Conservation (phyloP, 2,888 invertebrate species). For the Eristalis arbustorum region DNA sequence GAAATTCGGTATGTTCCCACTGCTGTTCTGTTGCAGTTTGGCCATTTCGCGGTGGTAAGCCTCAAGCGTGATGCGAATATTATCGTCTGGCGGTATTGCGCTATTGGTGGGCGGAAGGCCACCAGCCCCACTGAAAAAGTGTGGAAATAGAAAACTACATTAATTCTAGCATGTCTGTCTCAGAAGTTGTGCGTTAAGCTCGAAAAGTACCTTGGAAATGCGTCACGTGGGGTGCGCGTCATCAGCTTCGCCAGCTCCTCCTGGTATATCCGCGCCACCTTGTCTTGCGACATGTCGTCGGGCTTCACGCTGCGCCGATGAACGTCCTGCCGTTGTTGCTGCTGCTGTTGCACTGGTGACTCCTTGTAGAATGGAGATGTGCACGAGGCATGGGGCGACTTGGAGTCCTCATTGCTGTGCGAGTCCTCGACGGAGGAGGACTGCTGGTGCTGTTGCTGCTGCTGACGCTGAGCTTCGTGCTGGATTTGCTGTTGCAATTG, state of each 20-base stretch:
- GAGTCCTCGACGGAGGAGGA: conserved; percentile 83
- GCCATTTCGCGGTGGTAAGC: conserved; percentile 96
- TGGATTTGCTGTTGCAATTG: conserved; percentile 79
- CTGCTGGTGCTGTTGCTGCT: conserved; percentile 82
- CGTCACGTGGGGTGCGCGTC: conserved; percentile 89
- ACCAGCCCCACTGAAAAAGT: conserved; percentile 86
- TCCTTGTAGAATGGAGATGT: conserved; percentile 91
- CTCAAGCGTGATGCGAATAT: conserved; percentile 93
- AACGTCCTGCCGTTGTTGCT: conserved; percentile 80
- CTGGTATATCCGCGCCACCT: conserved; percentile 96
- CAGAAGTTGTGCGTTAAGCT: conserved; percentile 51
- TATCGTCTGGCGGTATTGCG: conserved; percentile 85
- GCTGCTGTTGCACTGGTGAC: conserved; percentile 81
- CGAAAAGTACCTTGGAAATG: conserved; percentile 86
- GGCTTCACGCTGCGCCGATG: conserved; percentile 79
- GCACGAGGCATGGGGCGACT: conserved; percentile 89
- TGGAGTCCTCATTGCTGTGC: conserved; percentile 90
- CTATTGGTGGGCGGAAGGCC: conserved; percentile 78
- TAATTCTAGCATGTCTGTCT: conserved; percentile 73
- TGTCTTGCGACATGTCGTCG: conserved; percentile 97
- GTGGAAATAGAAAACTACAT: conserved; percentile 89
- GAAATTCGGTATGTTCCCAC: conserved; percentile 82
- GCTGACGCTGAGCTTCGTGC: conserved; percentile 81
- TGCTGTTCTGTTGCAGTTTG: conserved; percentile 87
- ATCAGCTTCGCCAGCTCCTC: conserved; percentile 96